Base-by-base conservation (phyloP, 2,797 vertebrate genomes). In the Pachyuromys duprasi region DNA sequence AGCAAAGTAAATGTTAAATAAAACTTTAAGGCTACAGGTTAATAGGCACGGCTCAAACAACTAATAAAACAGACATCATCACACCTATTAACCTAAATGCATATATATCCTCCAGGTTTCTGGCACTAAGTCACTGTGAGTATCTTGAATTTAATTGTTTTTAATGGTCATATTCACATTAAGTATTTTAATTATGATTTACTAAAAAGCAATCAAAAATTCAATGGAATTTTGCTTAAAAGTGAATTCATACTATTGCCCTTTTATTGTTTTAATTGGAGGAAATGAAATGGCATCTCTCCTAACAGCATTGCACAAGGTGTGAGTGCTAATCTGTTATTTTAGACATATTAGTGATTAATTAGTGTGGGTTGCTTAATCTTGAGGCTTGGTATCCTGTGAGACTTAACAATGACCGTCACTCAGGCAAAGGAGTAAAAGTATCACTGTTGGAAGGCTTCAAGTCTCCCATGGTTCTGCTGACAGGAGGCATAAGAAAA, bases 1-100 rank as follows among this genome's bases (percentile, higher is more conserved):
- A 94, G 75, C 65, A 96, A 96, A 45, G 62, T 86, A 94, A 89
- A 53, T 62, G 53, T 83, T 86, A 90, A 96, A 75, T 86, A 90
- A 94, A 55, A 5, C 53, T 88, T 2, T 31, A 31, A 33, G 63
- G 67, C 79, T 70, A 90, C 91, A 93, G 81, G 67, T 93, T 89
- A 96, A 96, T 12, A 93, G 57, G 80, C 90, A 79, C 39, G 74
- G 14, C 78, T 96, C 95, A 26, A 69, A 74, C 92, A 93, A 75
- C 65, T 70, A 86, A 89, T 65, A 75, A 75, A 93, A 89, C 69
- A 90, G 76, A 97, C 69, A 75, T 42, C 8, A 90, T 24, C 82
- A 90, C 62, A 94, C 22, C 72, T 81, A 69, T 90, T 96, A 94
- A 90, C 75, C 70, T 91, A 75, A 93, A 63, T 12, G 33, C 69